A percentile compares a stretch with the other conserved stretches of the same genome.
Evolutionary conservation across 2,113 vertebrate species (phyloP).

Genomic region (Sceloporus undulatus): DNA sequence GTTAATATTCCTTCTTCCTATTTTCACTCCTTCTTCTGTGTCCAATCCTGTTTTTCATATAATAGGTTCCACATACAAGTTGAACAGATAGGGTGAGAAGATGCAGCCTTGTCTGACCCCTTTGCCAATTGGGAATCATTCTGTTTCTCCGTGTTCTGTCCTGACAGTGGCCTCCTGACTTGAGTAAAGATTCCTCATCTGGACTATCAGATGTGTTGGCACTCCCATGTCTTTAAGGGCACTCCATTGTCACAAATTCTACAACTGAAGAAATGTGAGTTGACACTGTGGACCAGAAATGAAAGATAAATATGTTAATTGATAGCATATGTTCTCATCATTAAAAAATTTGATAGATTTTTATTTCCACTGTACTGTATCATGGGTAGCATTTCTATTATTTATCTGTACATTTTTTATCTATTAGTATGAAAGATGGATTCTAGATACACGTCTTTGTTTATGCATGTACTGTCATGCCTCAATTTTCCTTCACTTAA

Average conservation of each 20-base stretch:
- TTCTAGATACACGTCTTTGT: neutral
- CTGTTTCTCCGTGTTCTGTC: too few relatives aligned
- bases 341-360: neutral
- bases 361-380: neutral
- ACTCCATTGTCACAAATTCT: conserved; percentile 11
- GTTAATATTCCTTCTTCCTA: too few relatives aligned
- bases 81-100: too few relatives aligned
- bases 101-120: too few relatives aligned
- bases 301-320: conserved; percentile 10
- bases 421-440: neutral
- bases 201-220: too few relatives aligned
- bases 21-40: too few relatives aligned
- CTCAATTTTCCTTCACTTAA: neutral
- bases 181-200: too few relatives aligned
- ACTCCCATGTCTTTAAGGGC: too few relatives aligned
- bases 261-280: conserved; percentile 1
- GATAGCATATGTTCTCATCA: neutral
- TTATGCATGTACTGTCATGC: neutral
- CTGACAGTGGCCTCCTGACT: too few relatives aligned
- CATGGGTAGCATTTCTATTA: neutral
- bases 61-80: too few relatives aligned
- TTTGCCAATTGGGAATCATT: too few relatives aligned
- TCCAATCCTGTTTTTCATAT: too few relatives aligned
- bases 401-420: neutral
- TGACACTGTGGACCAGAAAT: neutral